Base-by-base conservation (phyloP, 1,140 invertebrate species). In the Drosophila obscura region DNA sequence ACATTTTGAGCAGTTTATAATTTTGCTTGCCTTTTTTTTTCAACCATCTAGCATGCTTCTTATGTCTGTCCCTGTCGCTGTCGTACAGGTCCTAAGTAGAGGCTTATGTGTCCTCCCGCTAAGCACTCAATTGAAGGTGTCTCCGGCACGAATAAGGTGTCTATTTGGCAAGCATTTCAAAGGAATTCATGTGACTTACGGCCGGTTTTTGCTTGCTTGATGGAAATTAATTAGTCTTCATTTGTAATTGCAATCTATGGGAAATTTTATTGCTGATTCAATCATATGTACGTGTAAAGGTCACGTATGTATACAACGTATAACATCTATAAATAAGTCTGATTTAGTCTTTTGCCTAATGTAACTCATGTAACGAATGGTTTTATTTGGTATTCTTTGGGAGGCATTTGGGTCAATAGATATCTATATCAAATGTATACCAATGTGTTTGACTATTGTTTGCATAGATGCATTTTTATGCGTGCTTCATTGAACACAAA, bases 1-100 rank as follows among this genome's bases (percentile, higher is more conserved):
- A 69, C 64, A 48, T 75, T 82, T 79, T 60, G 59, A 82, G 52
- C 56, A 78, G 82, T 83, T 79, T 72, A 67, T 83, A 83, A 79
- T 83, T 83, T 65, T 82, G 68, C 43, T 61, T 73, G 46, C 35
- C 35, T 45, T 46, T 28, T 13, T 56, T 69, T 44, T 16, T n/a
- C 63, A 35, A 35, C 31, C 31, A 35, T 39, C 35, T 13, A 28
- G 2, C 4, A 13, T 39, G 35, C 11, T 13, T 19, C 43, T 44
- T 69, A 31, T 68, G 66, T 24, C 64, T 49, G 52, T 28, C 52
- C 44, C 65, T 49, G 50, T 35, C 45, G 64, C 64, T 43, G 31
- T 11, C 35, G 35, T 39, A 39, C 35, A 13, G 35, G 11, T 39
- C 11, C 11, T 69, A 71, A 71, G 67, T 71, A 58, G 65, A 49